Conservation (phyloP, 1,140 invertebrate species). For the Danaus plexippus region DNA sequence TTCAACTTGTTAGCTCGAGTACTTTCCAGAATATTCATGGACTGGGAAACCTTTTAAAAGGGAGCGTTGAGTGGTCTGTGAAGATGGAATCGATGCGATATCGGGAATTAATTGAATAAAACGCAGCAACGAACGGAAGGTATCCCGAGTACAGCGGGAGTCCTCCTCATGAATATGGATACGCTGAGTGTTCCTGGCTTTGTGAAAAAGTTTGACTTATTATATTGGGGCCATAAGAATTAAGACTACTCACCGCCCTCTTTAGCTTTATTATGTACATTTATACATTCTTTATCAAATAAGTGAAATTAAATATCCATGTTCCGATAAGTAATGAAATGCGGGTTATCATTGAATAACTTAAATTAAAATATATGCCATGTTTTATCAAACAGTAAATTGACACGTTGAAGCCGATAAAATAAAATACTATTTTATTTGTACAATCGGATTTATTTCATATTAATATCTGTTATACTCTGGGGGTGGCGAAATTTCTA, state of each 20-base stretch:
- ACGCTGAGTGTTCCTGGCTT: constrained; percentile 35
- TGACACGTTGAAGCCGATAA: too few species aligned
- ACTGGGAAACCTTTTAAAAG: constrained; percentile 40
- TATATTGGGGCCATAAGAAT: constrained; percentile 34
- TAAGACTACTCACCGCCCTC: too few species aligned
- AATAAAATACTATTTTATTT: too few species aligned
- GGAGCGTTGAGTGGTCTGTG: constrained; percentile 36
- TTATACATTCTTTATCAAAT: too few species aligned
- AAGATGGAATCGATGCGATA: constrained; percentile 46
- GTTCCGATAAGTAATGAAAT: too few species aligned
- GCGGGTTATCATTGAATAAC: too few species aligned
- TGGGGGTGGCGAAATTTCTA: too few species aligned
- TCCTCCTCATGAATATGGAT: constrained; percentile 55
- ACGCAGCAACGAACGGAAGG: constrained; percentile 39
- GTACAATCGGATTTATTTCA: too few species aligned
- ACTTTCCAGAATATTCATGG: constrained; percentile 46
- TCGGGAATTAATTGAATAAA: constrained; percentile 64
- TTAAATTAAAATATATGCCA: too few species aligned
- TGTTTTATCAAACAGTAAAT: too few species aligned
- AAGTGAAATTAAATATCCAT: too few species aligned
- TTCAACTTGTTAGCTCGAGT: constrained; percentile 40
- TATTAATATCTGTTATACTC: too few species aligned
- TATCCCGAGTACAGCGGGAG: constrained; percentile 26
- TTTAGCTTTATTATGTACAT: neutral
- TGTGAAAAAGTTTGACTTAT: constrained; percentile 47